A percentile compares a stretch with the other conserved stretches of the same genome.
Conservation (phyloP, 2,113 vertebrate species). For the Todiramphus chloris region DNA sequence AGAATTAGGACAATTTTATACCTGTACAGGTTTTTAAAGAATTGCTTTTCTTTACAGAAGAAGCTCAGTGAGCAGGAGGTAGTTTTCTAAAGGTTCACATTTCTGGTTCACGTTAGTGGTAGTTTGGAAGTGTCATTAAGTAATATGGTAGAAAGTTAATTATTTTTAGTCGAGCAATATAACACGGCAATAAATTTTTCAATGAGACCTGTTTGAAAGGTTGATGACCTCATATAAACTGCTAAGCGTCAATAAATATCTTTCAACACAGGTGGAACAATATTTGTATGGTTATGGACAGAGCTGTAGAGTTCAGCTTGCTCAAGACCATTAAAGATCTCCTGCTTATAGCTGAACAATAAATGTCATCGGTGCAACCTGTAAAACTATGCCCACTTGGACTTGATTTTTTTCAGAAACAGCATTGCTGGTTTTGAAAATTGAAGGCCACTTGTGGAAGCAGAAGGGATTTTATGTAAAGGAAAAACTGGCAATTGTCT, state of each 20-base stretch:
- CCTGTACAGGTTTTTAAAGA: neutral
- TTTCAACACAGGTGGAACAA: constrained; percentile 2
- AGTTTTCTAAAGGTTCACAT: neutral
- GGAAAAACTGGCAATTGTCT: constrained; percentile 23
- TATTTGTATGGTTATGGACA: neutral
- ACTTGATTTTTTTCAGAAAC: neutral
- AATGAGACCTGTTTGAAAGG: constrained; percentile 38
- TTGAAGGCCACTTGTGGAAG: neutral
- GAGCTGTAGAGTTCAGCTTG: neutral
- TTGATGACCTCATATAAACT: constrained; percentile 10
- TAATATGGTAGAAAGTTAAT: constrained; percentile 44
- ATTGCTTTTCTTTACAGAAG: neutral
- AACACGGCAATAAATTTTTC: constrained; percentile 43
- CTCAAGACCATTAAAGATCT: neutral
- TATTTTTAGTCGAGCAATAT: constrained; percentile 55
- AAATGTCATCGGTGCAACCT: neutral
- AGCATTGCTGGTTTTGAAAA: constrained; percentile 16
- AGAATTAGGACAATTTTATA: neutral
- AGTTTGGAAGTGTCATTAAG: constrained; percentile 23
- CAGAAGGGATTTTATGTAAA: neutral
- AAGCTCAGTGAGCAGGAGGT: neutral
- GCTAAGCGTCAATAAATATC: constrained; percentile 44
- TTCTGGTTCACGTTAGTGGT: constrained; percentile 5
- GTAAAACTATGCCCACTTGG: constrained; percentile 14
- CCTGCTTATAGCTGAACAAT: neutral